A percentile compares a stretch with the other conserved stretches of the same genome.
Conservation (phyloP, 2,888 invertebrate species). For the Phalangium opilio region DNA sequence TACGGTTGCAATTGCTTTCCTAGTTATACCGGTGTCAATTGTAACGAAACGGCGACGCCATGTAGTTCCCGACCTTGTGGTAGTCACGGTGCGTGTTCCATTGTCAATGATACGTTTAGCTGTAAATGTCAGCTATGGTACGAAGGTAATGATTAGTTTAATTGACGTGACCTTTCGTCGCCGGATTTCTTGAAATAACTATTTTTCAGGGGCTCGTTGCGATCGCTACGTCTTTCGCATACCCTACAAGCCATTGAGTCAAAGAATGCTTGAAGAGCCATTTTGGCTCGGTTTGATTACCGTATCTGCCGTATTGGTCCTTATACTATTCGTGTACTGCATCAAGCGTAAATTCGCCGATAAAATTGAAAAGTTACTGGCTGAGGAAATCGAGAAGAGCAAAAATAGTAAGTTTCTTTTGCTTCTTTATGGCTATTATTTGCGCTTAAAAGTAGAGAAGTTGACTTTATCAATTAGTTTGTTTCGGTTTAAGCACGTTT, state of each 20-base stretch:
- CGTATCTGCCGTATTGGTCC: constrained; percentile 58
- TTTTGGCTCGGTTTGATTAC: constrained; percentile 79
- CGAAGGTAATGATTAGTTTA: constrained; percentile 38
- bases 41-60: constrained; percentile 49
- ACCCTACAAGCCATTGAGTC: constrained; percentile 53
- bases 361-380: constrained; percentile 63
- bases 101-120: constrained; percentile 41
- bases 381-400: constrained; percentile 43
- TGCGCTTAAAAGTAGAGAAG: too few relatives aligned
- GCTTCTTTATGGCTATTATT: too few relatives aligned
- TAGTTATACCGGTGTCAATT: constrained; percentile 46
- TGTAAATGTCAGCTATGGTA: constrained; percentile 61
- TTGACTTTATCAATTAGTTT: too few relatives aligned
- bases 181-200: background rate
- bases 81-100: constrained; percentile 50
- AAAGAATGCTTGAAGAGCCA: constrained; percentile 69
- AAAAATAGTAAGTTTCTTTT: constrained; percentile 19
- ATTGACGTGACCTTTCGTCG: background rate
- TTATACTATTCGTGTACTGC: constrained; percentile 66
- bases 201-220: constrained; percentile 41
- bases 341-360: constrained; percentile 72
- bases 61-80: constrained; percentile 60
- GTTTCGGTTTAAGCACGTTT: too few relatives aligned
- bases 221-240: constrained; percentile 52
- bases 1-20: constrained; percentile 49